Conservation (phyloP, 2,888 invertebrate species). For the Lysandra coridon region DNA sequence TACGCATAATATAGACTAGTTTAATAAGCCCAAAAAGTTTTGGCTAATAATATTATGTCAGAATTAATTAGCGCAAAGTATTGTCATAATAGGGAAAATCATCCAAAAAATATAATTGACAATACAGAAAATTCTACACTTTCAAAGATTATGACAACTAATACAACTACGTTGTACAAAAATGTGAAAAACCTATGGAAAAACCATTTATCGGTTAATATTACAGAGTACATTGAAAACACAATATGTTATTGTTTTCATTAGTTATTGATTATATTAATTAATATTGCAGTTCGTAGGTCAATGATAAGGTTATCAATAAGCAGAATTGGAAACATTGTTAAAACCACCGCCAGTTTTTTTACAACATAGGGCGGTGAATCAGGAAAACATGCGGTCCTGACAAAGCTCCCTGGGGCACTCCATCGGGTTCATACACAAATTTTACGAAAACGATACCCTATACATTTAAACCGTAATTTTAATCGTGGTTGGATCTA, state of each 20-base stretch:
- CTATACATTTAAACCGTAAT: neutral
- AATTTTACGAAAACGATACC: neutral
- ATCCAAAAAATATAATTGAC: too few species aligned
- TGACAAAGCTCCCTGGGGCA: neutral
- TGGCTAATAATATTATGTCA: too few species aligned
- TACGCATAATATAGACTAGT: too few species aligned
- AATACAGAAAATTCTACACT: too few species aligned
- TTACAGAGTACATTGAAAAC: neutral
- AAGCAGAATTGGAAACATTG: neutral
- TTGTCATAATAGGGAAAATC: too few species aligned
- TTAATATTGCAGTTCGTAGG: neutral
- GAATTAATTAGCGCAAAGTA: too few species aligned
- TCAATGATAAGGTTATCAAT: neutral
- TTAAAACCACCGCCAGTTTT: neutral
- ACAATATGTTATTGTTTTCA: constrained; percentile 1
- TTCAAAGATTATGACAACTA: too few species aligned
- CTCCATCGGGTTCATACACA: neutral
- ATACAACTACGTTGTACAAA: neutral
- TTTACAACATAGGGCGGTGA: neutral
- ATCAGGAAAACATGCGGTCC: neutral
- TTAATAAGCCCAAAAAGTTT: too few species aligned
- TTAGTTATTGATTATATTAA: constrained; percentile 6
- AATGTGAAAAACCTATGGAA: neutral
- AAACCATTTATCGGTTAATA: neutral
- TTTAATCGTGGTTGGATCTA: too few species aligned